These are phyloP conservation scores for Paramuricea clavata DNA, from an alignment of 92 coral and sea anemone genomes.

Conservation along the genomic window DNA sequence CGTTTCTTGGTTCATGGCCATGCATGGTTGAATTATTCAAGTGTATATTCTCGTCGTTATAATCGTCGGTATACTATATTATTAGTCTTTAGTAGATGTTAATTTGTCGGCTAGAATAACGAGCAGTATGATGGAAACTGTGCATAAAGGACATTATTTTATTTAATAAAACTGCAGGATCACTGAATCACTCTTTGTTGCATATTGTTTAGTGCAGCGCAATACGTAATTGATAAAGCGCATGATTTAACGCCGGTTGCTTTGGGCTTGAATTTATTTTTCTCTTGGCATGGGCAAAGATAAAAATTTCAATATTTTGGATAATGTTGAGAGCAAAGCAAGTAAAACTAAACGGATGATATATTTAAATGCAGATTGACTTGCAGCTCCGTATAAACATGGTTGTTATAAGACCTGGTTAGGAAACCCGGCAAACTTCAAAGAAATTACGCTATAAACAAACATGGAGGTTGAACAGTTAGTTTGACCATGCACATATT, in stretches of 20 bases:
- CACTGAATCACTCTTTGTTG: neutral
- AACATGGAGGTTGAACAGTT: no score
- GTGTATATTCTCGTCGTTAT: neutral
- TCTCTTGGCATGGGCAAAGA: no score
- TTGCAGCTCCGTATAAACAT: no score
- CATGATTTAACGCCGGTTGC: neutral
- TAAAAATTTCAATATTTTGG: no score
- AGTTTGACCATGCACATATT: no score
- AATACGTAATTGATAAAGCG: neutral
- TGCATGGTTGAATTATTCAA: neutral
- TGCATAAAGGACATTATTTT: neutral
- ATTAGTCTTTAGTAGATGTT: no score
- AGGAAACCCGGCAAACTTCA: no score
- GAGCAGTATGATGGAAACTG: slow-evolving; percentile 4
- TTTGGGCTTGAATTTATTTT: neutral
- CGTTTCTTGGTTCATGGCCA: neutral
- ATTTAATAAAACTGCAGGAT: neutral
- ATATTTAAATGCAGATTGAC: no score
- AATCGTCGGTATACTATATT: neutral
- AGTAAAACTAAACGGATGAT: no score
- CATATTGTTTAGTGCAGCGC: slow-evolving; percentile 3
- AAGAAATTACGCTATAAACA: no score
- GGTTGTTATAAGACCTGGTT: no score
- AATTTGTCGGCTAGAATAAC: neutral
- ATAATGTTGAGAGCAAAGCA: no score